A percentile compares a stretch with the other conserved stretches of the same genome.
Evolutionary conservation across 2,113 vertebrate genomes (phyloP).

Genomic region (Propithecus coquereli): DNA sequence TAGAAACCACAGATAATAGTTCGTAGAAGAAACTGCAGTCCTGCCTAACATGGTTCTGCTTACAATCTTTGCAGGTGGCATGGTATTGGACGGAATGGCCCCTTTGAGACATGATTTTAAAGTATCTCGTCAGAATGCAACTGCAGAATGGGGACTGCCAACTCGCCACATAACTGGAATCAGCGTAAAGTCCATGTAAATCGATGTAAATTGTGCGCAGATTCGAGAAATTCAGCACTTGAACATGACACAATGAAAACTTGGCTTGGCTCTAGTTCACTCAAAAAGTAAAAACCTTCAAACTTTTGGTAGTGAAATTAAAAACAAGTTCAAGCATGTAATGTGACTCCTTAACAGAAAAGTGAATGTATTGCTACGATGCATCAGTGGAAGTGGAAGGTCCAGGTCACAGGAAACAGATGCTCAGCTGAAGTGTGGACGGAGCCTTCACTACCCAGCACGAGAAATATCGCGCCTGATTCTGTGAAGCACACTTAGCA

Average conservation of each 20-base stretch:
- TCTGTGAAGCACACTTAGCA: not conserved
- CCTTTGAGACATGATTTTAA: not conserved
- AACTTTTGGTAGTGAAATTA: not conserved
- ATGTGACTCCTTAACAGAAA: not conserved
- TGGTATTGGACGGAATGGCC: not conserved
- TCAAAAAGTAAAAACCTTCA: not conserved
- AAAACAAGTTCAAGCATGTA: not conserved
- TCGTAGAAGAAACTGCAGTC: not conserved
- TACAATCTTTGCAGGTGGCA: not conserved
- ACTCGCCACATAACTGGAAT: not conserved
- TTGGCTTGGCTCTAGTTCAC: not conserved
- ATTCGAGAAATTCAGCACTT: not conserved
- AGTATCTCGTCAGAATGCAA: not conserved
- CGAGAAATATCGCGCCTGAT: rapidly evolving
- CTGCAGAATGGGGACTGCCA: not conserved
- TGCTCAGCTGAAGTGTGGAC: not conserved
- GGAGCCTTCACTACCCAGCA: not conserved
- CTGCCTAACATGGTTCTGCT: not conserved
- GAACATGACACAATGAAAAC: not conserved
- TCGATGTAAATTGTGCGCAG: not conserved
- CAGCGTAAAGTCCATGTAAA: not conserved
- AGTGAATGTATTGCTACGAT: not conserved
- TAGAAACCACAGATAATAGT: not conserved
- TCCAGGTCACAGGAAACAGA: not conserved
- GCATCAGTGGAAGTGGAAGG: not conserved